phyloP scores from a whole-genome alignment of 2,113 vertebrate genomes.

The Pygoscelis adeliae region DNA sequence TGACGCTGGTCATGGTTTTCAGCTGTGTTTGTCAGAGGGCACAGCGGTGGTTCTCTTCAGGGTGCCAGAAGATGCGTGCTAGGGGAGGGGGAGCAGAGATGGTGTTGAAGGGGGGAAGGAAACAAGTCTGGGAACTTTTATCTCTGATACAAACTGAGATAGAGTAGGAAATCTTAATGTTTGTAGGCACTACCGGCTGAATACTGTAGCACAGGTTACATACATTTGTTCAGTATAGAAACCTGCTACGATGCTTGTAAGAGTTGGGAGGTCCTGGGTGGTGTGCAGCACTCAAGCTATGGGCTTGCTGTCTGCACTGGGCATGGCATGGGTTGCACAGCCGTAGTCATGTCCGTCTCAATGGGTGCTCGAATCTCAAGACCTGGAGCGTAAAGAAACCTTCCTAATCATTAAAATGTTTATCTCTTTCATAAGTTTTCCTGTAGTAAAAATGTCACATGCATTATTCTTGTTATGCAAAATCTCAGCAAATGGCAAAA shows the following conservation, averaged over 20 bases:
- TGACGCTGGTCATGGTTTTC: neutral
- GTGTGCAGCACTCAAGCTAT: neutral
- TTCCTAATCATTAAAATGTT: neutral
- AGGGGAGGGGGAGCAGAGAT: neutral
- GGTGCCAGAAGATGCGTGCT: fast-evolving
- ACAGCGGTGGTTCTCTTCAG: neutral
- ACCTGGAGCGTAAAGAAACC: neutral
- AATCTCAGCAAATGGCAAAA: neutral
- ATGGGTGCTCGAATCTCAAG: neutral
- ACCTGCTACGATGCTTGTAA: fast-evolving
- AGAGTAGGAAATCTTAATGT: neutral
- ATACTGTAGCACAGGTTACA: neutral
- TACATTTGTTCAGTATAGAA: neutral
- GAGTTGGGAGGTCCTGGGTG: neutral
- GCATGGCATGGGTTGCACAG: fast-evolving
- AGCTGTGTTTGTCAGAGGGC: neutral
- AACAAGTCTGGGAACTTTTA: neutral
- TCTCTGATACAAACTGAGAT: neutral
- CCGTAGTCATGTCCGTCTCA: fast-evolving
- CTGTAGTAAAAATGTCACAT: slow-evolving; percentile 6
- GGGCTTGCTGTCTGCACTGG: neutral
- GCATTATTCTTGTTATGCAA: slow-evolving; percentile 29
- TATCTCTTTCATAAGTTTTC: neutral
- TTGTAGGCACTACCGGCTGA: neutral
- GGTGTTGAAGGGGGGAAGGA: neutral